Conservation (phyloP, 2,797 vertebrate species). For the Lagodon rhomboides region DNA sequence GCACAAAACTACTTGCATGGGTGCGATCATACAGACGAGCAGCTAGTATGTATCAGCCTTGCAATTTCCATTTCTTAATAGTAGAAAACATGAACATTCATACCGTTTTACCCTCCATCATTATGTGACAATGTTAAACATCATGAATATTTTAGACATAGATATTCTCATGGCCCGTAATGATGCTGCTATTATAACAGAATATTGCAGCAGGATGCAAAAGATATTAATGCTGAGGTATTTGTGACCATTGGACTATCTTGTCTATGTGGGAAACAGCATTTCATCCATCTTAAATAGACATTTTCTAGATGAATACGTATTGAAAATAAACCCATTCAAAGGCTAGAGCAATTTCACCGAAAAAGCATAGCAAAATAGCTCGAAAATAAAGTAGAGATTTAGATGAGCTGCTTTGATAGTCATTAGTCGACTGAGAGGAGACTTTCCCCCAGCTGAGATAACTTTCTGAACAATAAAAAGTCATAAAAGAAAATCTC, state of each 20-base stretch:
- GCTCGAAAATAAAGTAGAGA: slow-evolving; percentile 50
- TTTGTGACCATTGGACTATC: slow-evolving; percentile 46
- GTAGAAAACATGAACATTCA: slow-evolving; percentile 36
- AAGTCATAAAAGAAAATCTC: slow-evolving; percentile 56
- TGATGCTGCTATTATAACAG: slow-evolving; percentile 36
- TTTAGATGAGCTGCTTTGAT: slow-evolving; percentile 64
- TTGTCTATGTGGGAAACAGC: slow-evolving; percentile 34
- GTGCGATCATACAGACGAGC: slow-evolving; percentile 45
- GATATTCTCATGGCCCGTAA: slow-evolving; percentile 37
- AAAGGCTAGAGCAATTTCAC: slow-evolving; percentile 44
- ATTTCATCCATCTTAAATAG: slow-evolving; percentile 57
- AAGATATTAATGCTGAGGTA: slow-evolving; percentile 41
- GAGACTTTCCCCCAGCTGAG: slow-evolving; percentile 42
- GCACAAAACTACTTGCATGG: slow-evolving; percentile 11
- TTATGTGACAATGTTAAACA: slow-evolving; percentile 53
- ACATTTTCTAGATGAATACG: slow-evolving; percentile 66
- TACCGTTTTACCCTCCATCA: slow-evolving; percentile 36
- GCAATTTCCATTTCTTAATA: slow-evolving; percentile 39
- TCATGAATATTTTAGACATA: slow-evolving; percentile 60
- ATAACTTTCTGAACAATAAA: slow-evolving; percentile 69
- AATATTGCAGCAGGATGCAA: slow-evolving; percentile 46
- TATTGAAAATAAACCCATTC: slow-evolving; percentile 57
- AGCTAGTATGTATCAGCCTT: slow-evolving; percentile 25
- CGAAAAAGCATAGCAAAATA: slow-evolving; percentile 39
- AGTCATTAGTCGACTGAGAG: slow-evolving; percentile 58